Evolutionary conservation across 2,888 invertebrate species (phyloP).

Genomic region (Nemoura dubitans): DNA sequence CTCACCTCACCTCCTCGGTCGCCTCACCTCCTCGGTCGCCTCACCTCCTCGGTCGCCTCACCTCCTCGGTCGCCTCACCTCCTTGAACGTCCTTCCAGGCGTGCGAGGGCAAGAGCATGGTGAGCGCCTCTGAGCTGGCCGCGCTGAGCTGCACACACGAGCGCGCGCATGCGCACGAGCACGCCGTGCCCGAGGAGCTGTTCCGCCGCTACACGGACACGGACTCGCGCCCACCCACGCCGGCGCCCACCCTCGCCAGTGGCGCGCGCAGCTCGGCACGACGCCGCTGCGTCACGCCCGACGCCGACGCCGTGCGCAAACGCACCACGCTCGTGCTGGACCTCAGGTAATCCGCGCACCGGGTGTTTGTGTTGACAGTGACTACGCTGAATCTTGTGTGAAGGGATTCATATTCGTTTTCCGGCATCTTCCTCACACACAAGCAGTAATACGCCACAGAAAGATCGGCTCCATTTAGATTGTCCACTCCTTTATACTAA

Average conservation of each 20-base stretch:
- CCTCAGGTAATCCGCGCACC: too few relatives aligned
- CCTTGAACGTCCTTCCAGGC: conserved; percentile 54
- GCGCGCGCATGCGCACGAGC: conserved; percentile 62
- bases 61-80: too few relatives aligned
- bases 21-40: too few relatives aligned
- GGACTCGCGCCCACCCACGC: conserved; percentile 83
- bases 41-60: too few relatives aligned
- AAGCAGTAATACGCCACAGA: too few relatives aligned
- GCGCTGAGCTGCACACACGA: conserved; percentile 53
- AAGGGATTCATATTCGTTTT: too few relatives aligned
- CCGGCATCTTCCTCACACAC: too few relatives aligned
- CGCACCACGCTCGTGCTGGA: conserved; percentile 78
- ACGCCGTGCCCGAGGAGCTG: conserved; percentile 78
- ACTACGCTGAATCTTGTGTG: too few relatives aligned
- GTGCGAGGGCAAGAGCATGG: conserved; percentile 52
- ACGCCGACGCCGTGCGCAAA: conserved; percentile 64
- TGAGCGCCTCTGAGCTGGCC: conserved; percentile 59
- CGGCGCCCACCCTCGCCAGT: conserved; percentile 80
- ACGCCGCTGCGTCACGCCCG: conserved; percentile 74
- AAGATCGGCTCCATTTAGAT: too few relatives aligned
- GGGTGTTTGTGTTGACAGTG: too few relatives aligned
- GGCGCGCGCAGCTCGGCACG: conserved; percentile 49
- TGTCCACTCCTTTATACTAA: too few relatives aligned
- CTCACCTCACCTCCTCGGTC: too few relatives aligned
- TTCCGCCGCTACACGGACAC: conserved; percentile 84